Evolutionary conservation across 2,113 vertebrate species (phyloP).

Genomic region (Mugil cephalus): DNA sequence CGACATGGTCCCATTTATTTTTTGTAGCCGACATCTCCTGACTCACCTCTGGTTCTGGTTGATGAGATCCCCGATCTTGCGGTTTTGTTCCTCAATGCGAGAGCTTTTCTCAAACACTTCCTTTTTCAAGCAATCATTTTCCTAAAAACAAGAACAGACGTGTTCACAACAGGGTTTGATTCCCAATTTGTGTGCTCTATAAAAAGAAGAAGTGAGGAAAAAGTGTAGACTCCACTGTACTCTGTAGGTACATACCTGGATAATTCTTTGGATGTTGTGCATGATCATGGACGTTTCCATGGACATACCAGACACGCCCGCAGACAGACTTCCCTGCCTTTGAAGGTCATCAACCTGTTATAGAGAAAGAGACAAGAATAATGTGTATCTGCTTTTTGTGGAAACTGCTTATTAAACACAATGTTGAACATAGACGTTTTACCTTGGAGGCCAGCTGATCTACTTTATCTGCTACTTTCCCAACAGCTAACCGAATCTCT

Average conservation of each 20-base stretch:
- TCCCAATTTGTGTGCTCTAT: neutral
- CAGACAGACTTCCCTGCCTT: conserved; percentile 82
- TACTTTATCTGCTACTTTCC: conserved; percentile 95
- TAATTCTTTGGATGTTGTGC: conserved; percentile 94
- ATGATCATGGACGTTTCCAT: conserved; percentile 97
- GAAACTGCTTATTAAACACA: neutral
- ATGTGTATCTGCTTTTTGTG: neutral
- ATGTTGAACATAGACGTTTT: neutral
- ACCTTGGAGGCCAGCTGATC: conserved; percentile 94
- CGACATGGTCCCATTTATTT: too few relatives aligned
- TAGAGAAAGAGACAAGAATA: neutral
- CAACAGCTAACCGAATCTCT: conserved; percentile 91
- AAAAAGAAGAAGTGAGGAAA: neutral
- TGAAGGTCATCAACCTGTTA: conserved; percentile 91
- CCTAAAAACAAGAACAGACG: conserved; percentile 81
- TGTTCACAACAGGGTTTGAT: neutral
- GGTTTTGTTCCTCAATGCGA: conserved; percentile 96
- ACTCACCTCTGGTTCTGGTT: conserved; percentile 95
- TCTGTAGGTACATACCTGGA: conserved; percentile 86
- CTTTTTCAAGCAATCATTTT: conserved; percentile 97
- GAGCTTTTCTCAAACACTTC: conserved; percentile 96
- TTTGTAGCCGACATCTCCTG: too few relatives aligned
- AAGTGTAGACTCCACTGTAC: neutral
- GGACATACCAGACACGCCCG: conserved; percentile 86
- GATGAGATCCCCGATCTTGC: conserved; percentile 94